Evolutionary conservation across 1,140 invertebrate genomes (phyloP), one percentile per base, ranked within the genome.

Genomic region (Drosophila teissieri): DNA sequence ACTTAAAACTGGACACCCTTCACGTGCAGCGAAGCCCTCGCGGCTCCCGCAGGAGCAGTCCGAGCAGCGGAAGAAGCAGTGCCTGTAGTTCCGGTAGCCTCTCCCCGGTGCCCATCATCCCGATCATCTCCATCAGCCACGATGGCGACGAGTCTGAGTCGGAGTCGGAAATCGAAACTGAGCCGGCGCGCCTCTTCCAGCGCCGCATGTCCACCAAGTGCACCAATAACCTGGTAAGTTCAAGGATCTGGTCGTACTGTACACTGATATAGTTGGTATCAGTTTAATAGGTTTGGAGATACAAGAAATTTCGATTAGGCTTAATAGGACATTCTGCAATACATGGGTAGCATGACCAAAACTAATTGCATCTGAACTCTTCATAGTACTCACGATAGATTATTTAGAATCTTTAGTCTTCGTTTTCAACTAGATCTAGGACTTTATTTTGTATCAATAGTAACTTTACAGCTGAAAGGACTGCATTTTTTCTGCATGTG

Each of bases 111-210:
- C 88, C 88, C 56, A 83, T 91, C 17, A 91, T 91, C 36, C 90
- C 90, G 15, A 90, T 86, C 52, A 91, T 91, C 48, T 67, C 90
- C 39, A 91, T 91, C 48, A 91, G 90, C 57, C 82, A 69, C 11
- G 90, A 91, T 72, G 90, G 91, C 49, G 91, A 92, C 58, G 91
- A 92, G 49, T 95, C 95, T 14, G 95, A 95, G 79, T 95, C 95
- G 1, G 95, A 95, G 83, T 95, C 95, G 80, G 95, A 95, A 91
- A 94, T 93, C 63, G 95, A 95, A 92, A 93, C 94, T 17, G 95
- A 95, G 83, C 94, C 95, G 67, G 94, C 94, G 39, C 94, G 92
- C 90, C 94, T 94, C 64, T 95, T 95, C 90, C 94, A 95, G 80
- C 93, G 95, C 88, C 93, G 94, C 78, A 93, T 95, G 78, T 95